Conservation (phyloP, 2,888 invertebrate species). For the Oegoconia quadripuncta region DNA sequence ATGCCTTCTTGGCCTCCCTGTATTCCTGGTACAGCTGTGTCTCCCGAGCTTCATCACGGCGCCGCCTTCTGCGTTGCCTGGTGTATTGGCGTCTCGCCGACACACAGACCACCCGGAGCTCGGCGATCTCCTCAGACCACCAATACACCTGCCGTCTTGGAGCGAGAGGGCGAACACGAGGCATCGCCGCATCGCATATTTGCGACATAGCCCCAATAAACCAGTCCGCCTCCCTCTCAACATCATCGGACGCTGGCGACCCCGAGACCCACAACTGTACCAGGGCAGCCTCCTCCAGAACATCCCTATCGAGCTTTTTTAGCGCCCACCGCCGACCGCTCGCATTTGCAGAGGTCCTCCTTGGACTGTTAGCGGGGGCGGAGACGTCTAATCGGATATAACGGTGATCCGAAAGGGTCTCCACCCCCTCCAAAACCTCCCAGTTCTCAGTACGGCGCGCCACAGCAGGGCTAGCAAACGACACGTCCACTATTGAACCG, state of each 20-base stretch:
- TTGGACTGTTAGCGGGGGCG: neutral
- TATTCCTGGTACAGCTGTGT: neutral
- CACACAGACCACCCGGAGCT: conserved; percentile 9
- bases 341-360: neutral
- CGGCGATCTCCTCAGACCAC: conserved; percentile 14
- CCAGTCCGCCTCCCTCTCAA: neutral
- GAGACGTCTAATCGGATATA: conserved; percentile 8
- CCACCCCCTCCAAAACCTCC: conserved; percentile 14
- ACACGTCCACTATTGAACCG: conserved; percentile 19
- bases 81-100: conserved; percentile 13
- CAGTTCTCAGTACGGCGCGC: conserved; percentile 12
- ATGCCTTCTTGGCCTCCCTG: neutral
- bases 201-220: neutral
- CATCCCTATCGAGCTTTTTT: neutral
- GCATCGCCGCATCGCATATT: conserved; percentile 14
- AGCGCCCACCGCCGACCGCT: conserved; percentile 7
- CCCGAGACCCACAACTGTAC: neutral
- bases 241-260: neutral
- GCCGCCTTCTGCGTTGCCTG: conserved; percentile 7
- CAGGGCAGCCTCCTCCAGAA: neutral
- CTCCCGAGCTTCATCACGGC: neutral
- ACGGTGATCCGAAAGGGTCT: conserved; percentile 19
- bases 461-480: conserved; percentile 11
- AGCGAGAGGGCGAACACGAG: neutral
- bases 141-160: conserved; percentile 12